Evolutionary conservation across 2,888 invertebrate genomes (phyloP).

Genomic region (Lissonota sp.): DNA sequence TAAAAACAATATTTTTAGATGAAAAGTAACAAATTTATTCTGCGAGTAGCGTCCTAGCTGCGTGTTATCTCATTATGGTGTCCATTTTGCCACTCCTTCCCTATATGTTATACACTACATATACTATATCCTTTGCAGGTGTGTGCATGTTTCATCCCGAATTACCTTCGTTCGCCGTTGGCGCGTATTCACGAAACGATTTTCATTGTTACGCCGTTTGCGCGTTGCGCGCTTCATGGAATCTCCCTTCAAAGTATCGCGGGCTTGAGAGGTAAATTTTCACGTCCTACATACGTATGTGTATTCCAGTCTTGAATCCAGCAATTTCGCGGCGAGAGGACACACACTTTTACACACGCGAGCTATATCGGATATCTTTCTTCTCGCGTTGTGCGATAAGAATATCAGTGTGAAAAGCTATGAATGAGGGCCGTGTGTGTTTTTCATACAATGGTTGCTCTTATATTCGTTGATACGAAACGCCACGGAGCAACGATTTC

Average conservation of each 20-base stretch:
- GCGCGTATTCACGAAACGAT: conserved; percentile 64
- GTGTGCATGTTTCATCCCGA: conserved; percentile 30
- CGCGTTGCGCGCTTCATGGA: conserved; percentile 30
- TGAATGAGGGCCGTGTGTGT: conserved; percentile 24
- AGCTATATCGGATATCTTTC: conserved; percentile 12
- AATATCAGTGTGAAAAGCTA: conserved; percentile 26
- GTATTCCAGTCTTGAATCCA: conserved; percentile 11
- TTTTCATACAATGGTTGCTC: conserved; percentile 21
- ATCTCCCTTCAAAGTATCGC: conserved; percentile 58
- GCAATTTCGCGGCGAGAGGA: conserved; percentile 16
- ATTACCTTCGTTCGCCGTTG: conserved; percentile 64
- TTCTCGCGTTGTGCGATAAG: conserved; percentile 3
- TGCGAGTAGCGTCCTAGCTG: no score
- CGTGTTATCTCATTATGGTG: no score
- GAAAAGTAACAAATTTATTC: no score
- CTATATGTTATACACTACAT: no score
- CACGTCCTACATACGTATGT: not conserved
- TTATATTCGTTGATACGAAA: conserved; percentile 27
- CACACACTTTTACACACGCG: conserved; percentile 3
- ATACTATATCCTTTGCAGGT: no score
- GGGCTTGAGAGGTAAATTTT: conserved; percentile 31
- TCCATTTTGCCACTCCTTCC: no score
- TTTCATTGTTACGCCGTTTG: conserved; percentile 59
- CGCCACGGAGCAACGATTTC: conserved; percentile 49
- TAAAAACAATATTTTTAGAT: no score